Evolutionary conservation across 2,797 vertebrate species (phyloP), one percentile per base, ranked within the genome.

Genomic region (Thalassophryne amazonica): DNA sequence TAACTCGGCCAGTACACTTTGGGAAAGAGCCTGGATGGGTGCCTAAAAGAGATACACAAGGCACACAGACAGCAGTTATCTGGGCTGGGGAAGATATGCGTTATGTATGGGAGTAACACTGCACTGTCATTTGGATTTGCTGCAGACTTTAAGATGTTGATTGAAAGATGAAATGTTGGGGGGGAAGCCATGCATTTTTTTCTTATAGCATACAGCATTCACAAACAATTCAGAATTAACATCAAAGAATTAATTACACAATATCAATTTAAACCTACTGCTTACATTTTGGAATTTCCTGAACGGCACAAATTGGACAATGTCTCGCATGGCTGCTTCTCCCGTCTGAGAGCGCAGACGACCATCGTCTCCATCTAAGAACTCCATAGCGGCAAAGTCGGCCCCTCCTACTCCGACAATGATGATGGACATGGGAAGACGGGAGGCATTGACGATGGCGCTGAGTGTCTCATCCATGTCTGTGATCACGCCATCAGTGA

Each of bases 401-500:
- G 97, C 96, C 4, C 78, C 93, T 6, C 97, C 97, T 10, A 99
- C 96, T 0, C 97, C 97, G 0, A 98, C 73, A 0, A 99, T 98
- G 68, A 99, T 99, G 59, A 99, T 89, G 27, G 97, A 99, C 95
- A 99, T 96, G 46, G 97, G 97, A 47, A 99, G 78, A 4, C 92
- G 94, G 0, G 95, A 91, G 31, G 96, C 96, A 14, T 91, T 93
- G 30, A 99, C 94, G n/a, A 98, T 95, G 52, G 97, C 93, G 4
- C 64, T 74, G 46, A 95, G 91, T 1, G 97, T 98, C 21, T 95
- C 84, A 22, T 97, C 94, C 37, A 99, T 93, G 86, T 99, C 97
- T 5, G 97, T 98, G 91, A 99, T 99, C 67, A 97, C 94, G 1
- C 97, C 96, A 27, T 99, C 97, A 0, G 97, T 99, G 86, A 99